Conservation (phyloP, 2,888 invertebrate genomes). For the Dorcus hopei region DNA sequence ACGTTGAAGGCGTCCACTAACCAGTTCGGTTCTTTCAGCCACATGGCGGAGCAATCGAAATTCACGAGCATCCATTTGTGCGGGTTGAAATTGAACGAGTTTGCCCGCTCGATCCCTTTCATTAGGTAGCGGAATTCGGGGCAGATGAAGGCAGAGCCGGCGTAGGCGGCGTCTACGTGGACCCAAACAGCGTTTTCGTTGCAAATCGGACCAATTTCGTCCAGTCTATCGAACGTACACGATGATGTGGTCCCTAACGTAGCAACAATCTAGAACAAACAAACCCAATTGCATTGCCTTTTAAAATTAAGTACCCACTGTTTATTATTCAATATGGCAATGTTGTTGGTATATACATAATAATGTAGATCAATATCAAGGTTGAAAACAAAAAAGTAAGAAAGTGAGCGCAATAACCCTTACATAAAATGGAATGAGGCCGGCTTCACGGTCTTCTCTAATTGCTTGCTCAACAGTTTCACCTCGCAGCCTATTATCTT, state of each 20-base stretch:
- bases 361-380: background rate
- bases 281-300: background rate
- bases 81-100: constrained; percentile 98
- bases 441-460: constrained; percentile 79
- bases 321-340: too few species aligned
- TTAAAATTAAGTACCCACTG: background rate
- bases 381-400: background rate
- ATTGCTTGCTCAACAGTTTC: constrained; percentile 74
- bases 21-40: constrained; percentile 86
- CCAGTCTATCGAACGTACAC: constrained; percentile 87
- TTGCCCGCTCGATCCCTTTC: constrained; percentile 83
- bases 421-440: constrained; percentile 95
- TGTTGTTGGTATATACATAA: background rate
- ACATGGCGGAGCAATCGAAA: constrained; percentile 98
- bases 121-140: constrained; percentile 91
- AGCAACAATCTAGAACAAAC: constrained; percentile 63
- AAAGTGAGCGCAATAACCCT: constrained; percentile 44
- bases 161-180: constrained; percentile 97
- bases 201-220: constrained; percentile 90
- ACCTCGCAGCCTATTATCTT: constrained; percentile 69
- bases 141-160: constrained; percentile 94
- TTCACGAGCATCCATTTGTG: constrained; percentile 99
- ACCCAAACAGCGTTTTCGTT: constrained; percentile 75
- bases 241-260: constrained; percentile 96
- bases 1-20: constrained; percentile 95